These are phyloP conservation scores for Tanytarsus gracilentus DNA, from an alignment of 2,888 invertebrate genomes.

Conservation along the genomic window DNA sequence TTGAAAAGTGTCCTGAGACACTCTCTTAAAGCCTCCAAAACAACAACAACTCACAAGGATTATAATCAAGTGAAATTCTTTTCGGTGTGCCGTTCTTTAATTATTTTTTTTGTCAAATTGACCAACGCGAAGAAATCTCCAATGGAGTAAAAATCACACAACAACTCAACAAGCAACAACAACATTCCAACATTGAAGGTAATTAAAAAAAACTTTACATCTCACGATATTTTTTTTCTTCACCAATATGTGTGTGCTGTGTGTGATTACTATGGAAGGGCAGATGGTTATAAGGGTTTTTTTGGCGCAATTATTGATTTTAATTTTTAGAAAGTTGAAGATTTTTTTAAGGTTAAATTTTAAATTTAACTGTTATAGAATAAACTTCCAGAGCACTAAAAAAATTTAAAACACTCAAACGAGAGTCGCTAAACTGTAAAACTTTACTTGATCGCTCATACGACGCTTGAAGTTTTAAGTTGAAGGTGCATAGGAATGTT, in stretches of 20 bases:
- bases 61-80: background rate
- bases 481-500: conserved; percentile 26
- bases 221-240: conserved; percentile 16
- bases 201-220: conserved; percentile 28
- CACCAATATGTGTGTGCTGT: background rate
- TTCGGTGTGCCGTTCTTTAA: too few species aligned
- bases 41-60: background rate
- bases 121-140: conserved; percentile 20
- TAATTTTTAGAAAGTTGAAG: too few species aligned
- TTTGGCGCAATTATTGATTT: too few species aligned
- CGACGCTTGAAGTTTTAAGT: background rate
- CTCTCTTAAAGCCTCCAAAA: too few species aligned
- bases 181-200: conserved; percentile 25
- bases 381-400: too few species aligned
- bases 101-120: too few species aligned
- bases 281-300: too few species aligned
- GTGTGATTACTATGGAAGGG: background rate
- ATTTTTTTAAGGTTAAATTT: too few species aligned
- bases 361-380: too few species aligned
- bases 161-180: too few species aligned
- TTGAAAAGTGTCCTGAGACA: background rate
- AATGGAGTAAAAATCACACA: conserved; percentile 15
- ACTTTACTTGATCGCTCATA: background rate
- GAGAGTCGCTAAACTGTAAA: too few species aligned
- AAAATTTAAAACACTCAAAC: too few species aligned